Base-by-base conservation (phyloP, 2,888 invertebrate genomes). In the Petrophora chlorosata region DNA sequence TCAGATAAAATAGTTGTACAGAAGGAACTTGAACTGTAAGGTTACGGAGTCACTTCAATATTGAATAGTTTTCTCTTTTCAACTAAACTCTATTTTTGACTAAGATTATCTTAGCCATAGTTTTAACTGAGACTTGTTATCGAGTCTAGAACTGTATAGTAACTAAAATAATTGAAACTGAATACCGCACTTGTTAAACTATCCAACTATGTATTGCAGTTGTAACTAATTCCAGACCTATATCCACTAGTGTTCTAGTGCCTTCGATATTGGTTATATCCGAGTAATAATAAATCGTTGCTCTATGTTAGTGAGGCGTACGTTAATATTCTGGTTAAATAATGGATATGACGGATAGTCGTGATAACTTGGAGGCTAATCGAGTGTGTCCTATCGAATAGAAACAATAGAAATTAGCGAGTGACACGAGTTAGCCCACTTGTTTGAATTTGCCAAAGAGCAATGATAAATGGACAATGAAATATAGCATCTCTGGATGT, bases 181-280 rank as follows among this genome's bases (percentile, higher is more conserved):
- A 22, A 43, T 42, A 33, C 35, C 34, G 56, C 58, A 56, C 56
- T 62, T 59, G 56, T 59, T 56, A 53, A 53, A 59, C 28, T 45
- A 63, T 50, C 58, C 57, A 60, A 41, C 32, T 32, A 47, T 49
- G 36, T 50, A 39, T 46, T 36, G 35, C 40, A 44, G 30, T 28
- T 49, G 35, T 30, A 48, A 16, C 19, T 61, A 46, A 44, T 53
- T 60, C 65, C 38, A 17, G 33, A 44, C 10, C n/a, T 33, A 10
- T 44, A 70, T 63, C 68, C 85, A 84, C 85, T 87, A 88, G 88
- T 61, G 71, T 67, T 77, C 84, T 88, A 85, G 88, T 88, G 89
- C 88, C 88, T 89, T 89, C 81, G 67, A 73, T 60, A 64, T 58
- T 66, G 16, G 33, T 64, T 74, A 62, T 67, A 68, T 61, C 59